Conservation (phyloP, 2,888 invertebrate species). For the Trachelus iudaicus region DNA sequence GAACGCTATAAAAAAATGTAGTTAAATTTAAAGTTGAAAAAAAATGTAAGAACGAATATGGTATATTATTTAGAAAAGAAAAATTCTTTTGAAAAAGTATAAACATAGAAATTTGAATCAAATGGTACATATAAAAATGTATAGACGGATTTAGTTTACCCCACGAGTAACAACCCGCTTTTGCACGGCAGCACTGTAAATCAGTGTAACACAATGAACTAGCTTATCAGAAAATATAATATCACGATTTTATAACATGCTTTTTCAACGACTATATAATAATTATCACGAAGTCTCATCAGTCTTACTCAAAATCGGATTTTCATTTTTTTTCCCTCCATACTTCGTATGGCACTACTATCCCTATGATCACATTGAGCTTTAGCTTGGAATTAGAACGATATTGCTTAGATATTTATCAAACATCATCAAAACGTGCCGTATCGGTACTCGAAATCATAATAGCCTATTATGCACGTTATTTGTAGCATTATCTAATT, state of each 20-base stretch:
- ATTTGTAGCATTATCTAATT: not conserved
- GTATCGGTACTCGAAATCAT: not conserved
- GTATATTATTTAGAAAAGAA: slow-evolving; percentile 6
- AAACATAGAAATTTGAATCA: not conserved
- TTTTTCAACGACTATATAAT: slow-evolving; percentile 32
- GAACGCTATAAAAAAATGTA: slow-evolving; percentile 17
- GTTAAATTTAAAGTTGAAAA: slow-evolving; percentile 6
- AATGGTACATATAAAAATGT: not conserved
- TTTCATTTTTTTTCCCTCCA: not conserved
- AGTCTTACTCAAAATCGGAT: slow-evolving; percentile 44
- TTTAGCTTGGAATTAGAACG: slow-evolving; percentile 18
- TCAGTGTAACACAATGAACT: slow-evolving; percentile 29
- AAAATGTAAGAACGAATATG: slow-evolving; percentile 13
- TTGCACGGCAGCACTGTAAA: not conserved
- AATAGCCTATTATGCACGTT: not conserved
- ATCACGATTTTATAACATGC: slow-evolving; percentile 40
- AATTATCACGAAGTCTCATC: slow-evolving; percentile 48
- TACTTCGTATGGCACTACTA: not conserved
- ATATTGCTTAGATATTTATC: not conserved
- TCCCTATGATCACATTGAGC: slow-evolving; percentile 29
- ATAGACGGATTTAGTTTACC: not conserved
- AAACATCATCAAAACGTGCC: not conserved
- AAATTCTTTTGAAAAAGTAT: not conserved
- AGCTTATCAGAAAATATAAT: slow-evolving; percentile 54
- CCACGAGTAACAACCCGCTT: not conserved